phyloP scores from a whole-genome alignment of 2,113 vertebrate species.

The Tangachromis dhanisi region DNA sequence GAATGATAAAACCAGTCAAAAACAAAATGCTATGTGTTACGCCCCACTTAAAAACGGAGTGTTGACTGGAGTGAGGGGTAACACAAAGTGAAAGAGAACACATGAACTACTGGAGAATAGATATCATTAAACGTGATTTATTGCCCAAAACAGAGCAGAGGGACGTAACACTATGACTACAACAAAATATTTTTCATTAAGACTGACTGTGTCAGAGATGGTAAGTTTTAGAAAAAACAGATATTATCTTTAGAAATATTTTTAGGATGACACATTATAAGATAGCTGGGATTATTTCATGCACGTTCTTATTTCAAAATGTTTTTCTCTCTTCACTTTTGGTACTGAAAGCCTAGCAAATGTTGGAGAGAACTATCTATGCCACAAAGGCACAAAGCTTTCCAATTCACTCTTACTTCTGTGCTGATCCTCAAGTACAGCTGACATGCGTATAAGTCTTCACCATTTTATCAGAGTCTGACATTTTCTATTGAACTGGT shows the following conservation, averaged over 20 bases:
- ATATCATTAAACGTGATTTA: too few species aligned
- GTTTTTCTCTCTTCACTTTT: not conserved
- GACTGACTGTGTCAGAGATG: not conserved
- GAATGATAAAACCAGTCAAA: not conserved
- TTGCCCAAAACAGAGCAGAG: too few species aligned
- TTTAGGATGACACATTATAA: not conserved
- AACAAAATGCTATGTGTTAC: not conserved
- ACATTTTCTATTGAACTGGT: constrained; percentile 78
- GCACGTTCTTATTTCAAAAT: not conserved
- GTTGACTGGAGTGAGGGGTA: too few species aligned
- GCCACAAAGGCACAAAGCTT: constrained; percentile 36
- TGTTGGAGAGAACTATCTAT: not conserved
- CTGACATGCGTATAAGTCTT: constrained; percentile 59
- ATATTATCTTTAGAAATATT: not conserved
- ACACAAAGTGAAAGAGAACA: too few species aligned
- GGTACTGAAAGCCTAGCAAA: not conserved
- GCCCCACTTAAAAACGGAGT: too few species aligned
- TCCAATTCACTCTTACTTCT: constrained; percentile 17
- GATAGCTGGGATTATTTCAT: not conserved
- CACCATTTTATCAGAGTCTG: constrained; percentile 69
- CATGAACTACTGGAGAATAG: too few species aligned
- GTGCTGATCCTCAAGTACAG: constrained; percentile 38
- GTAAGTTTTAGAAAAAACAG: not conserved
- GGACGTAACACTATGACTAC: too few species aligned
- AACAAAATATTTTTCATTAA: not conserved